These are phyloP conservation scores for Hydrotaea diabolus DNA, from an alignment of 2,888 invertebrate genomes.

Conservation along the genomic window DNA sequence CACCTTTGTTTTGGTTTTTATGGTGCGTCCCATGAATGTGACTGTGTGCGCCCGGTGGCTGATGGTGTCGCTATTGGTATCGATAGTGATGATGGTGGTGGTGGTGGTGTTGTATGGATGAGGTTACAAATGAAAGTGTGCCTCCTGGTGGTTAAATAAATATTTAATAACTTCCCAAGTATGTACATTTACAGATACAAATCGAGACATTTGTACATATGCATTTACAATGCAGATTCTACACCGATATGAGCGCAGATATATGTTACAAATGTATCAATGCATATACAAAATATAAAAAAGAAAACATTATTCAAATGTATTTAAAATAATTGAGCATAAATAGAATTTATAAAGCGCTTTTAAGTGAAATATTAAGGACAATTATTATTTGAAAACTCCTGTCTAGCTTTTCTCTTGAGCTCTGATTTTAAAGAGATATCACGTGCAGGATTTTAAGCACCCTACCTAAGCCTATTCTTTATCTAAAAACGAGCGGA, in stretches of 20 bases:
- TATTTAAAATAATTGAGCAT: slow-evolving; percentile 40
- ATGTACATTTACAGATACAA: slow-evolving; percentile 26
- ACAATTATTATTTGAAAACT: no score
- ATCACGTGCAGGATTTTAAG: no score
- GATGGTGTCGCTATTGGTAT: not conserved
- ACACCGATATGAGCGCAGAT: not conserved
- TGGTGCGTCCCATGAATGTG: slow-evolving; percentile 23
- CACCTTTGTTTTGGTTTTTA: slow-evolving; percentile 22
- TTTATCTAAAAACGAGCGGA: no score
- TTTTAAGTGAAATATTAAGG: no score
- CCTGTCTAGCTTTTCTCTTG: no score
- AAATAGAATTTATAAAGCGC: not conserved
- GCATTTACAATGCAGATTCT: no score
- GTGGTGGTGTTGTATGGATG: not conserved
- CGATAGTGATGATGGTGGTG: not conserved
- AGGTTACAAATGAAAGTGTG: slow-evolving; percentile 39
- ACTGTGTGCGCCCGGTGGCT: slow-evolving; percentile 12
- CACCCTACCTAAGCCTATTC: no score
- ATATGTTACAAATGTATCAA: slow-evolving; percentile 12
- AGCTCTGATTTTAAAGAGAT: no score
- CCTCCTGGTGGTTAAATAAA: slow-evolving; percentile 47
- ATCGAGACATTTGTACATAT: not conserved
- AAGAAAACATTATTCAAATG: not conserved
- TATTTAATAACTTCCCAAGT: slow-evolving; percentile 48
- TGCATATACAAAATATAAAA: not conserved